These are phyloP conservation scores for Monochamus saltuarius DNA, from an alignment of 1,140 invertebrate genomes.

Conservation along the genomic window DNA sequence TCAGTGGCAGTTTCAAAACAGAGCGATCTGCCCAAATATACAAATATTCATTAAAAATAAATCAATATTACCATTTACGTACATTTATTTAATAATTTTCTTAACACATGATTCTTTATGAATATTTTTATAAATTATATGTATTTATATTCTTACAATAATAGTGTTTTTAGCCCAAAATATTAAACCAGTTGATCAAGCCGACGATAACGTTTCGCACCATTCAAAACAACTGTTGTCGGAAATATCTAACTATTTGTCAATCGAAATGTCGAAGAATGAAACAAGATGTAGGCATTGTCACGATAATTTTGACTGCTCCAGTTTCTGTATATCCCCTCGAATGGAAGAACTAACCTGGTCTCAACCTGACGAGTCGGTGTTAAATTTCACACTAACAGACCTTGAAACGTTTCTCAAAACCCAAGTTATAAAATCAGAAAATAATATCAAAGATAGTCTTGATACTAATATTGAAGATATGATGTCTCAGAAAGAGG, in stretches of 20 bases:
- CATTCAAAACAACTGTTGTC: slow-evolving; percentile 6
- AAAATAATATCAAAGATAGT: not conserved
- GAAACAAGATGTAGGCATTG: slow-evolving; percentile 1
- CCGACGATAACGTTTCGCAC: not conserved
- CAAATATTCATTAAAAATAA: too few species aligned
- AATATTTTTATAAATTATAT: too few species aligned
- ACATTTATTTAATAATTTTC: too few species aligned
- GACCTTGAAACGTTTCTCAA: slow-evolving; percentile 13
- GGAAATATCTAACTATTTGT: slow-evolving; percentile 8
- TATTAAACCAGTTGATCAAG: not conserved
- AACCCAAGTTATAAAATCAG: not conserved
- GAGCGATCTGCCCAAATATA: too few species aligned
- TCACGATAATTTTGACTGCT: slow-evolving; percentile 1
- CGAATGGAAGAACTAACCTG: not conserved
- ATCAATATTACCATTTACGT: too few species aligned
- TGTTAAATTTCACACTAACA: not conserved
- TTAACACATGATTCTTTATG: too few species aligned
- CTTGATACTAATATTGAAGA: not conserved
- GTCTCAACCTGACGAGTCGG: not conserved
- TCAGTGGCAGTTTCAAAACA: too few species aligned
- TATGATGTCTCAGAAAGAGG: not conserved
- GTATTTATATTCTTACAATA: not conserved
- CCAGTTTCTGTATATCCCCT: too few species aligned
- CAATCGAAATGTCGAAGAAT: slow-evolving; percentile 5
- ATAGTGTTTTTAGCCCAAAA: not conserved